Conservation (phyloP, 2,888 invertebrate species). For the Pandemis heparana region DNA sequence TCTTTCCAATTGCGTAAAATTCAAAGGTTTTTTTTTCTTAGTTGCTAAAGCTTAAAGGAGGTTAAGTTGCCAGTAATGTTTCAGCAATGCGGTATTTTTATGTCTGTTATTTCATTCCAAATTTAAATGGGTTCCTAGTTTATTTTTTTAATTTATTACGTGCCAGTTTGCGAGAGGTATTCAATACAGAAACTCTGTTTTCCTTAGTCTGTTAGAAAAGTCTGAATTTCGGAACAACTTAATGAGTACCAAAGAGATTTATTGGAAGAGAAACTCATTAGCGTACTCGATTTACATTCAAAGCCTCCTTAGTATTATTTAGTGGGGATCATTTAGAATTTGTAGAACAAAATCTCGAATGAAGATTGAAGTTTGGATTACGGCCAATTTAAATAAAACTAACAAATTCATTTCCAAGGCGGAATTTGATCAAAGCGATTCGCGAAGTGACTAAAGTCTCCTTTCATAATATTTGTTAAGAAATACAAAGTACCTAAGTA, state of each 20-base stretch:
- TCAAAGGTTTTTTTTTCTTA: no score
- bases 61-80: no score
- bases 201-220: slow-evolving; percentile 26
- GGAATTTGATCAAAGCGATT: slow-evolving; percentile 31
- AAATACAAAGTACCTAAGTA: neutral
- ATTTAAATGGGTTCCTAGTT: no score
- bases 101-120: no score
- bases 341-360: slow-evolving; percentile 28
- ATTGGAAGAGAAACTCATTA: slow-evolving; percentile 48
- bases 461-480: neutral
- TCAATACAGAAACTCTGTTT: slow-evolving; percentile 15
- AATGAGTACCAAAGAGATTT: slow-evolving; percentile 55
- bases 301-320: slow-evolving; percentile 35
- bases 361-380: slow-evolving; percentile 14
- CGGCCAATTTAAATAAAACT: slow-evolving; percentile 35
- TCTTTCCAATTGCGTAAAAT: no score
- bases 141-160: no score
- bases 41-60: no score
- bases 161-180: neutral
- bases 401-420: slow-evolving; percentile 29
- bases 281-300: slow-evolving; percentile 52
- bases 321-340: slow-evolving; percentile 36
- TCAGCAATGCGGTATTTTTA: no score
- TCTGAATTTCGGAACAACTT: slow-evolving; percentile 44
- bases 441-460: slow-evolving; percentile 10